phyloP scores from a whole-genome alignment of 2,888 invertebrate species.

The Heliconius cydno region DNA sequence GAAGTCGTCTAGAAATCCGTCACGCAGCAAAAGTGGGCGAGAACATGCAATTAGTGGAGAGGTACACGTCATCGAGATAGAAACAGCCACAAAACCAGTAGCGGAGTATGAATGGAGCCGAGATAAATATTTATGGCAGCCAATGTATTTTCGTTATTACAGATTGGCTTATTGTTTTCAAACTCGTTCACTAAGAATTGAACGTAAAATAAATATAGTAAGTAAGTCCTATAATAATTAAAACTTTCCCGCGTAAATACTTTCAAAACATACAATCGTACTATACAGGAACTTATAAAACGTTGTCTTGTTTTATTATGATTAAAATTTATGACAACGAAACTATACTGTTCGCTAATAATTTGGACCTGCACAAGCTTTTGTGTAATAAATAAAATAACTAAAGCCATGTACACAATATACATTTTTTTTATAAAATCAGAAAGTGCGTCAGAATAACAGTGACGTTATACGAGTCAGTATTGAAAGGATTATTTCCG shows the following conservation, averaged over 20 bases:
- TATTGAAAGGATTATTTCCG: slow-evolving; percentile 53
- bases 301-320: background rate
- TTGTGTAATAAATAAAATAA: slow-evolving; percentile 1
- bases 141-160: slow-evolving; percentile 37
- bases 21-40: slow-evolving; percentile 65
- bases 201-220: background rate
- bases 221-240: background rate
- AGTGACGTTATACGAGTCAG: background rate
- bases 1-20: slow-evolving; percentile 60
- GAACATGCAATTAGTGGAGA: slow-evolving; percentile 66
- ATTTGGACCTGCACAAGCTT: slow-evolving; percentile 7
- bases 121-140: slow-evolving; percentile 50
- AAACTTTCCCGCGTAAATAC: background rate
- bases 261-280: background rate
- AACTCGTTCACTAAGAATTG: background rate
- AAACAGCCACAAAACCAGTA: slow-evolving; percentile 54
- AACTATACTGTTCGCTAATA: slow-evolving; percentile 12
- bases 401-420: slow-evolving; percentile 1
- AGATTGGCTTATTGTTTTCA: slow-evolving; percentile 28
- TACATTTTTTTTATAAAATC: background rate
- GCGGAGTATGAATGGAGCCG: slow-evolving; percentile 57
- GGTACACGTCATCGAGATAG: slow-evolving; percentile 65
- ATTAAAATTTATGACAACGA: slow-evolving; percentile 1
- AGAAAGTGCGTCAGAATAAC: background rate
- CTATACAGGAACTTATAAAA: slow-evolving; percentile 12